phyloP scores from a whole-genome alignment of 2,888 invertebrate species.

The Cosmia trapezina region DNA sequence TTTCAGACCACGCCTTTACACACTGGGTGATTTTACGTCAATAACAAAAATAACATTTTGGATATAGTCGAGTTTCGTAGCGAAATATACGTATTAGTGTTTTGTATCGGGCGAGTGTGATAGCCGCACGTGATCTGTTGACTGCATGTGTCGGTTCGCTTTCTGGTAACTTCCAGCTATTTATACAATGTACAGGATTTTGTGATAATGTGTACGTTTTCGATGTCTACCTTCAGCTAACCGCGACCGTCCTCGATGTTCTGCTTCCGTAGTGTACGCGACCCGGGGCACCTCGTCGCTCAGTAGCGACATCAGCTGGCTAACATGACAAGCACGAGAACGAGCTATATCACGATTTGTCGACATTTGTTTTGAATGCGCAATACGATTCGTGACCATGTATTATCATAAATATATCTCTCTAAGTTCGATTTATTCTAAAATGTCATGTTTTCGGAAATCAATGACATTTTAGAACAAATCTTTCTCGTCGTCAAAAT shows the following conservation, averaged over 20 bases:
- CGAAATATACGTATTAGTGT: conserved; percentile 67
- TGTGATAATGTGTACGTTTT: conserved; percentile 70
- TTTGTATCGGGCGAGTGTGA: conserved; percentile 72
- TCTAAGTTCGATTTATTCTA: too few relatives aligned
- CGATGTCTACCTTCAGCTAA: conserved; percentile 68
- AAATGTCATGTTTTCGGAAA: too few relatives aligned
- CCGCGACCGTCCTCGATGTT: conserved; percentile 75
- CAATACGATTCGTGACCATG: too few relatives aligned
- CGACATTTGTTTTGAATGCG: too few relatives aligned
- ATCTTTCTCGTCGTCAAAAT: too few relatives aligned
- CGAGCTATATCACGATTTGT: too few relatives aligned
- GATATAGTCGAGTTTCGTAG: conserved; percentile 56
- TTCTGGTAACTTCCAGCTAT: conserved; percentile 44
- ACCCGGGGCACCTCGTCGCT: conserved; percentile 5
- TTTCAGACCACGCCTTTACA: conserved; percentile 12
- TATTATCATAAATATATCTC: too few relatives aligned
- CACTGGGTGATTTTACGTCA: conserved; percentile 22
- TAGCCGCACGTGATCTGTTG: conserved; percentile 70
- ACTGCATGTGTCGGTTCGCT: conserved; percentile 53
- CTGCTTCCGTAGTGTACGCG: conserved; percentile 57
- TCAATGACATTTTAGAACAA: too few relatives aligned
- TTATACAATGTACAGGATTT: conserved; percentile 68
- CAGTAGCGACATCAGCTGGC: too few relatives aligned
- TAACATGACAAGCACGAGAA: too few relatives aligned
- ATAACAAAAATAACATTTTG: conserved; percentile 32